A percentile compares a stretch with the other conserved stretches of the same genome.
Conservation (phyloP, 2,888 invertebrate genomes). For the Atrina japonica region DNA sequence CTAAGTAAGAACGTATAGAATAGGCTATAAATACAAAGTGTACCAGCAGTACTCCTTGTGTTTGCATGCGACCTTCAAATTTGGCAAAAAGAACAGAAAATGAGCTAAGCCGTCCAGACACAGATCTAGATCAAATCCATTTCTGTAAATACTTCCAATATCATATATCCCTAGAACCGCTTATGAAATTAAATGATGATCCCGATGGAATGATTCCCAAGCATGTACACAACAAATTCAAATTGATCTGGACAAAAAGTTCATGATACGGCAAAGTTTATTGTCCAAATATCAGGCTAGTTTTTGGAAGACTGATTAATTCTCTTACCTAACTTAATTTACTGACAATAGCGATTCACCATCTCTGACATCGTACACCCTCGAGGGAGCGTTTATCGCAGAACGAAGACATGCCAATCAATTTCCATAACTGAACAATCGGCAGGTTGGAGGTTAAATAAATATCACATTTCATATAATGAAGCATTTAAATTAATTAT, state of each 20-base stretch:
- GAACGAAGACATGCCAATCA: constrained; percentile 45
- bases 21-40: too few species aligned
- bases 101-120: too few species aligned
- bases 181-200: constrained; percentile 32
- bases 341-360: constrained; percentile 22
- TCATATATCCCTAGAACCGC: constrained; percentile 3
- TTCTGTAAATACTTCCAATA: too few species aligned
- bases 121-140: too few species aligned
- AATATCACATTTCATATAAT: constrained; percentile 45
- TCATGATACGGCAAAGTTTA: constrained; percentile 18
- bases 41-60: too few species aligned
- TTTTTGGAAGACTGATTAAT: constrained; percentile 35
- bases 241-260: constrained; percentile 31
- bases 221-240: constrained; percentile 31
- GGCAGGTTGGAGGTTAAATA: constrained; percentile 33
- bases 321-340: constrained; percentile 40
- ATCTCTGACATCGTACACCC: constrained; percentile 18
- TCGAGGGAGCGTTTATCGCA: constrained; percentile 41
- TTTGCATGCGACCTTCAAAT: constrained; percentile 5
- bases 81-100: background rate
- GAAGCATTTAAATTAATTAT: constrained; percentile 34
- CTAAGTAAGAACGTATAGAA: too few species aligned
- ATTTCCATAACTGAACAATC: constrained; percentile 38
- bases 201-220: constrained; percentile 11
- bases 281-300: constrained; percentile 11